phyloP scores from a whole-genome alignment of 1,140 invertebrate genomes.

The Melitaea cinxia region DNA sequence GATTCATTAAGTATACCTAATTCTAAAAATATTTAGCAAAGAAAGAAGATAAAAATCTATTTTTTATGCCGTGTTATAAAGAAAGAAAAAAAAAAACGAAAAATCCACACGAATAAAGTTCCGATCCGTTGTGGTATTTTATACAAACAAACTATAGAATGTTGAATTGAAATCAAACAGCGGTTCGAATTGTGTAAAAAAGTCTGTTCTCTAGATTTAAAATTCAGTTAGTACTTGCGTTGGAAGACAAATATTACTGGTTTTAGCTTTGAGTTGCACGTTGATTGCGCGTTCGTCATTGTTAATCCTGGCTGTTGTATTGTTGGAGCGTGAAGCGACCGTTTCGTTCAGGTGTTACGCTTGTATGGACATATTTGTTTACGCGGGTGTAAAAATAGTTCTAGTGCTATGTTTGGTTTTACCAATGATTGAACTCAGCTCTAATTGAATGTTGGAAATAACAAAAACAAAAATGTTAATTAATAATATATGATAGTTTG shows the following conservation, averaged over 20 bases:
- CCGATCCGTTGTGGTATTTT: not conserved
- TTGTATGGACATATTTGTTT: not conserved
- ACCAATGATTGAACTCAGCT: too few relatives aligned
- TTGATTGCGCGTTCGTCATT: conserved; percentile 28
- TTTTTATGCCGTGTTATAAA: not conserved
- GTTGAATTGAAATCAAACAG: not conserved
- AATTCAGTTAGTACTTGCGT: conserved; percentile 20
- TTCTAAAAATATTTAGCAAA: not conserved
- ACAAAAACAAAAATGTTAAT: too few relatives aligned
- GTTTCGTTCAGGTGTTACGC: conserved; percentile 1
- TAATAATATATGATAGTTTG: too few relatives aligned
- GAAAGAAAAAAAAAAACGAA: not conserved
- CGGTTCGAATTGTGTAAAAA: not conserved
- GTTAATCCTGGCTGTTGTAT: conserved; percentile 21
- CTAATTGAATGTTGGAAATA: too few relatives aligned
- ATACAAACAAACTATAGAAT: not conserved
- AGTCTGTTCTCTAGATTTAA: conserved; percentile 9
- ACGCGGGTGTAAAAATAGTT: not conserved
- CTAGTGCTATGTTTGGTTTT: too few relatives aligned
- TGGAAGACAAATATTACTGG: conserved; percentile 26
- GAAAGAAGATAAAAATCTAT: not conserved
- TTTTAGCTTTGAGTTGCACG: conserved; percentile 17
- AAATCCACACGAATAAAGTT: not conserved
- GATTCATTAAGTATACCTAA: too few relatives aligned
- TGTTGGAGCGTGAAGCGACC: conserved; percentile 17